phyloP scores from a whole-genome alignment of 2,797 vertebrate species.

The Pangasius krempfi region DNA sequence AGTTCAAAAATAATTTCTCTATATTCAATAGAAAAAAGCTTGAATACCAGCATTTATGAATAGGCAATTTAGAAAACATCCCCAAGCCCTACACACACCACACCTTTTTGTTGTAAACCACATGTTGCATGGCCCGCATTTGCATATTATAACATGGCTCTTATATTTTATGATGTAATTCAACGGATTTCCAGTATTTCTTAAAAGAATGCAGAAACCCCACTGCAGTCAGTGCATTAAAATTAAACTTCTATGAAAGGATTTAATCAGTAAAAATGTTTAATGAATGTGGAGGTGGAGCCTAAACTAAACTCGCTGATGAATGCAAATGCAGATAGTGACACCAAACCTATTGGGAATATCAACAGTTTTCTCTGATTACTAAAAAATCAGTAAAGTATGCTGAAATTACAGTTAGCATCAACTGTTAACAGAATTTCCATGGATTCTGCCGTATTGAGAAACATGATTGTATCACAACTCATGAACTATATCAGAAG shows the following conservation, averaged over 20 bases:
- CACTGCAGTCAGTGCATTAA: not conserved
- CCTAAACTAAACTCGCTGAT: not conserved
- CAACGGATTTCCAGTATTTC: not conserved
- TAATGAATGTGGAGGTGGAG: not conserved
- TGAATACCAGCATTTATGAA: not conserved
- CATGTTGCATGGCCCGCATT: not conserved
- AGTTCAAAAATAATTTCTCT: too few species aligned
- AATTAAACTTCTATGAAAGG: not conserved
- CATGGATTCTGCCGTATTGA: not conserved
- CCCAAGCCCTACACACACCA: not conserved
- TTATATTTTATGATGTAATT: not conserved
- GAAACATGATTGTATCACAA: not conserved
- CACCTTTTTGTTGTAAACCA: not conserved
- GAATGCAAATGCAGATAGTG: not conserved
- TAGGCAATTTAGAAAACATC: not conserved
- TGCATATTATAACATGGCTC: not conserved
- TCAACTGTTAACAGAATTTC: not conserved
- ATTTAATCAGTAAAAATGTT: not conserved
- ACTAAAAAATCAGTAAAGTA: not conserved
- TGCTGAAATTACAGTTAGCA: not conserved
- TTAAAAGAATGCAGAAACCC: not conserved
- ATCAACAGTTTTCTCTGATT: not conserved
- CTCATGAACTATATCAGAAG: not conserved
- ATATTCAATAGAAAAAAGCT: too few species aligned
- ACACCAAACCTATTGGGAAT: not conserved